Evolutionary conservation across 2,797 vertebrate species (phyloP).

Genomic region (Enteromius paludinosus): DNA sequence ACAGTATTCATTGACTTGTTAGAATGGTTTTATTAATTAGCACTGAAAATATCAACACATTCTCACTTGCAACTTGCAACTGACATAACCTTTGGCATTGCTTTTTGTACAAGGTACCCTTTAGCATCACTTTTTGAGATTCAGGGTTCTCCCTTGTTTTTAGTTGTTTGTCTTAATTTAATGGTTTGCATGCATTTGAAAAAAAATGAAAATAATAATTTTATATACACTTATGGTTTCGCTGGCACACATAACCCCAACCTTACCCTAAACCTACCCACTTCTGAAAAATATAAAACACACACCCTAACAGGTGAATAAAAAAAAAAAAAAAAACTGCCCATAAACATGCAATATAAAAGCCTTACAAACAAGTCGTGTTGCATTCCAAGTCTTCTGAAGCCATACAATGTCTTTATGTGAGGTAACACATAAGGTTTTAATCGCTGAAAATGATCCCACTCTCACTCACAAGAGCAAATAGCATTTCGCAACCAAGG

Average conservation of each 20-base stretch:
- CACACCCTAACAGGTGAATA: too few relatives aligned
- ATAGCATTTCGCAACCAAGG: not conserved
- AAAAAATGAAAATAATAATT: not conserved
- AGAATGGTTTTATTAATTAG: not conserved
- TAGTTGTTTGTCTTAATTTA: too few relatives aligned
- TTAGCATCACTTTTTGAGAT: not conserved
- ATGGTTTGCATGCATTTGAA: too few relatives aligned
- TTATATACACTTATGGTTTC: not conserved
- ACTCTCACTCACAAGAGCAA: not conserved
- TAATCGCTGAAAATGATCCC: not conserved
- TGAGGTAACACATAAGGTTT: not conserved
- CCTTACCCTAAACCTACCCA: not conserved
- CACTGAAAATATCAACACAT: not conserved
- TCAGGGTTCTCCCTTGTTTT: not conserved
- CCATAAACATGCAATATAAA: not conserved
- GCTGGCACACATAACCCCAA: not conserved
- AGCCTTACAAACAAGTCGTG: not conserved
- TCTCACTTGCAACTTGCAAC: too few relatives aligned
- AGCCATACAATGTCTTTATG: not conserved
- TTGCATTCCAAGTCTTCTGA: not conserved
- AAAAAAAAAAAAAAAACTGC: not conserved
- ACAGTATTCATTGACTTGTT: slow-evolving; percentile 6
- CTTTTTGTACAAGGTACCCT: not conserved
- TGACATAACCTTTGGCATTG: too few relatives aligned
- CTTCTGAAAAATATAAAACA: not conserved